Evolutionary conservation across 2,888 invertebrate genomes (phyloP), one percentile per base, ranked within the genome.

Genomic region (Eupithecia pulchellata): DNA sequence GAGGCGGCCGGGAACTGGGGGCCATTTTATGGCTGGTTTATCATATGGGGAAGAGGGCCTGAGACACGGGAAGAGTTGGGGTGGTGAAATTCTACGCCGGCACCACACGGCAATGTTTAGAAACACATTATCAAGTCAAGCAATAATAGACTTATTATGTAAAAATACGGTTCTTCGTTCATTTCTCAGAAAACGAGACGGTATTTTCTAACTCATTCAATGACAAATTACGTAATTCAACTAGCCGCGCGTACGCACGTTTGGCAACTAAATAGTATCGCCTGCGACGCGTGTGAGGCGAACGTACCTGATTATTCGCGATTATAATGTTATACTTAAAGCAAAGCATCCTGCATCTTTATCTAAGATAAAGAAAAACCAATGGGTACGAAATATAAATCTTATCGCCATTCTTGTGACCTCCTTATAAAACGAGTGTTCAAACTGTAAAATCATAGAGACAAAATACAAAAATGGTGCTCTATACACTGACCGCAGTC

Each of bases 221-320:
- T 85, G 85, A 80, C 84, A 82, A 73, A 75, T 89, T 88, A 84
- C 84, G 86, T 85, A 88, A 89, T 79, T 77, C 78, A 77, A 75
- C 77, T 66, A 78, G 71, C 77, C 74, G 73, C 86, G 85, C 86
- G 84, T 83, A 84, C 88, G 86, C 88, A 86, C 79, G 83, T 82
- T 86, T 85, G 84, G 79, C 83, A 80, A 77, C 63, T 68, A 61
- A 34, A 61, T 61, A 47, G 78, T 78, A 71, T 74, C 68, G 73
- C 68, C 25, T 60, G 71, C 29, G 71, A n/a, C 60, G 70, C 68
- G 64, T 69, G 62, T 68, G 75, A 72, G 77, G 55, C 42, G 65
- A 69, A 71, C 68, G 70, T 71, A 67, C 64, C 64, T 68, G 64
- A 68, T 52, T 64, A 68, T 62, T 62, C 64, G 47, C 47, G 32